A percentile compares a stretch with the other conserved stretches of the same genome.
phyloP scores from a whole-genome alignment of 2,888 invertebrate species.

The Helicoverpa assulta region DNA sequence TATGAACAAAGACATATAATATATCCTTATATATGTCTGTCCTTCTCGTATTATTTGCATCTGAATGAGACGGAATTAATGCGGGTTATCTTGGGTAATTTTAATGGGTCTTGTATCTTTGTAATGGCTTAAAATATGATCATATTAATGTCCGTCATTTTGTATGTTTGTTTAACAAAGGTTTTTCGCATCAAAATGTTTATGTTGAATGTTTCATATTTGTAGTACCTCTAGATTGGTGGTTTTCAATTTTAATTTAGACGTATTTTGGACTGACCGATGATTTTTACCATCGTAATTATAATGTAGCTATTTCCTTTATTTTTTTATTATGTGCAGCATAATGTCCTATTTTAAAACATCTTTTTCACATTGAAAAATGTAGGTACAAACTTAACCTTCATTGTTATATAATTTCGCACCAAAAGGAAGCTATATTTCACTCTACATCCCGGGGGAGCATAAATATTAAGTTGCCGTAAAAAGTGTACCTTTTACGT shows the following conservation, averaged over 20 bases:
- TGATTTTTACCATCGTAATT: too few relatives aligned
- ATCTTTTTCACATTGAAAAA: constrained; percentile 4
- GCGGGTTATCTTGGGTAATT: constrained; percentile 33
- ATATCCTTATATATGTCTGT: background rate
- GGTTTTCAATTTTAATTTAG: background rate
- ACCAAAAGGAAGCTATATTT: constrained; percentile 41
- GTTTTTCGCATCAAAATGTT: constrained; percentile 6
- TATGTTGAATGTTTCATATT: constrained; percentile 2
- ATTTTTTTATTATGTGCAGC: too few relatives aligned
- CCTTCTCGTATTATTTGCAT: constrained; percentile 17
- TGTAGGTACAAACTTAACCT: constrained; percentile 14
- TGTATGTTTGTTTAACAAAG: constrained; percentile 10
- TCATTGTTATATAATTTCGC: constrained; percentile 29
- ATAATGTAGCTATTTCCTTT: too few relatives aligned
- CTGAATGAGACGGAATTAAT: constrained; percentile 24
- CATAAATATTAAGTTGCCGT: constrained; percentile 40
- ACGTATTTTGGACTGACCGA: background rate
- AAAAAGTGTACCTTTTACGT: constrained; percentile 45
- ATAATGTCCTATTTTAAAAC: background rate
- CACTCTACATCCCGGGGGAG: constrained; percentile 35
- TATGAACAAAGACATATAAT: constrained; percentile 46
- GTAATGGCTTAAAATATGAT: constrained; percentile 27
- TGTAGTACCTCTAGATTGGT: background rate
- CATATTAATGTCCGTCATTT: constrained; percentile 36
- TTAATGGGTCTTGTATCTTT: constrained; percentile 39